Conservation (phyloP, 2,888 invertebrate genomes). For the Synanthedon myopaeformis region DNA sequence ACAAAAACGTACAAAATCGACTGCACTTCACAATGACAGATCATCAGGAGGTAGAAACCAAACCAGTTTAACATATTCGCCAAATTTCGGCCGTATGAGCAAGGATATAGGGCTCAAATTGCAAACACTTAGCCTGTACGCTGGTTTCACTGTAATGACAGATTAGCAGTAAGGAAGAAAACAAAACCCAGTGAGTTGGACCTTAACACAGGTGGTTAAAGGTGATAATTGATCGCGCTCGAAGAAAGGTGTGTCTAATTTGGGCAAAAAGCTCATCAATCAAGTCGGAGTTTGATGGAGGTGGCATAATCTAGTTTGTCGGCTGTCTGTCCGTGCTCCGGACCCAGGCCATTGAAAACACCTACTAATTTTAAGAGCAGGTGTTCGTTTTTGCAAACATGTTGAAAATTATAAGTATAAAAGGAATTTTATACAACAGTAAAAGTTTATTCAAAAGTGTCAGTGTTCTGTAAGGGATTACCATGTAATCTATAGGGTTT, state of each 20-base stretch:
- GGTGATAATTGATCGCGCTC: neutral
- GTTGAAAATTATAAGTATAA: neutral
- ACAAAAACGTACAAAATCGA: conserved; percentile 17
- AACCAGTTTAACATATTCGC: conserved; percentile 5
- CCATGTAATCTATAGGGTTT: too few species aligned
- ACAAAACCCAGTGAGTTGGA: conserved; percentile 2
- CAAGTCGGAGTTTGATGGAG: conserved; percentile 50
- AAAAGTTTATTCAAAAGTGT: too few species aligned
- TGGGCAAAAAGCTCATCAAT: conserved; percentile 47
- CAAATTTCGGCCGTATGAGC: neutral
- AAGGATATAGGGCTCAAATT: neutral
- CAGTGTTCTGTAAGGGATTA: too few species aligned
- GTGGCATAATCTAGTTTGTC: conserved; percentile 54
- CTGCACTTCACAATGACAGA: conserved; percentile 18
- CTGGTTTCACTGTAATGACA: conserved; percentile 19
- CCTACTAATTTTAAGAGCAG: conserved; percentile 30
- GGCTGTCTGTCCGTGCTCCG: conserved; percentile 32
- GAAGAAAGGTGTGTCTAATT: conserved; percentile 20
- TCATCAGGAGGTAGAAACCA: conserved; percentile 13
- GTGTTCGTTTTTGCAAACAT: conserved; percentile 1
- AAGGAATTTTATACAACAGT: too few species aligned
- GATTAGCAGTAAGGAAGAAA: conserved; percentile 27
- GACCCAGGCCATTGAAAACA: conserved; percentile 24
- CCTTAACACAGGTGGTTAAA: neutral
- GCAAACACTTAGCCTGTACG: neutral